Evolutionary conservation across 2,888 invertebrate genomes (phyloP).

Genomic region (Alviniconcha strummeri): DNA sequence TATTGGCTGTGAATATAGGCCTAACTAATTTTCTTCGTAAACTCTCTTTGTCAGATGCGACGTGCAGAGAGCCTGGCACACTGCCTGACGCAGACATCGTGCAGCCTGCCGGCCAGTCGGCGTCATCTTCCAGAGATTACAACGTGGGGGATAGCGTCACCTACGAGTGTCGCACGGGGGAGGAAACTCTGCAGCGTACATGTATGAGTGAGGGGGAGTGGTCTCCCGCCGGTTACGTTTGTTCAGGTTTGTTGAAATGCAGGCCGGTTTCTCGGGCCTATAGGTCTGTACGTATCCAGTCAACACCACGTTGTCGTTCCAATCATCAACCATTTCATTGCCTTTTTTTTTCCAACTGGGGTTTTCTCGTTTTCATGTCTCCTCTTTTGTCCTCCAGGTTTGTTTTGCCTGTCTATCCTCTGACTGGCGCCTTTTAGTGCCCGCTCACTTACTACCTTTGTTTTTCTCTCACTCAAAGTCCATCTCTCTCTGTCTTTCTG

Average conservation of each 20-base stretch:
- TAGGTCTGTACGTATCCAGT: no score
- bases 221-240: slow-evolving; percentile 47
- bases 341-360: not conserved
- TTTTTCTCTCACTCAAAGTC: slow-evolving; percentile 1
- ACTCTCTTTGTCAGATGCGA: no score
- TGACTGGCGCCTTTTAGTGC: slow-evolving; percentile 5
- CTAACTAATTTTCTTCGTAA: no score
- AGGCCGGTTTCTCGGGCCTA: no score
- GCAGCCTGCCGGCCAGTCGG: no score
- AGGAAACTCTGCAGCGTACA: slow-evolving; percentile 26
- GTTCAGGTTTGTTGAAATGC: slow-evolving; percentile 43
- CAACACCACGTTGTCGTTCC: no score
- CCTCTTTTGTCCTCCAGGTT: not conserved
- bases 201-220: slow-evolving; percentile 52
- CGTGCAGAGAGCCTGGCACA: no score
- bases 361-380: not conserved
- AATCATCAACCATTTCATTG: no score
- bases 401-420: slow-evolving; percentile 9
- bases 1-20: no score
- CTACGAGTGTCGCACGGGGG: slow-evolving; percentile 42
- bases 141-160: slow-evolving; percentile 42
- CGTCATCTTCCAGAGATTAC: no score
- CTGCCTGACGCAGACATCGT: no score
- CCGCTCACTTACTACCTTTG: slow-evolving; percentile 5
- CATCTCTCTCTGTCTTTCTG: slow-evolving; percentile 6